Percentiles rank a stretch among this genome's conserved stretches.
Conservation (phyloP, 2,797 vertebrate genomes). For the Zalophus californianus region DNA sequence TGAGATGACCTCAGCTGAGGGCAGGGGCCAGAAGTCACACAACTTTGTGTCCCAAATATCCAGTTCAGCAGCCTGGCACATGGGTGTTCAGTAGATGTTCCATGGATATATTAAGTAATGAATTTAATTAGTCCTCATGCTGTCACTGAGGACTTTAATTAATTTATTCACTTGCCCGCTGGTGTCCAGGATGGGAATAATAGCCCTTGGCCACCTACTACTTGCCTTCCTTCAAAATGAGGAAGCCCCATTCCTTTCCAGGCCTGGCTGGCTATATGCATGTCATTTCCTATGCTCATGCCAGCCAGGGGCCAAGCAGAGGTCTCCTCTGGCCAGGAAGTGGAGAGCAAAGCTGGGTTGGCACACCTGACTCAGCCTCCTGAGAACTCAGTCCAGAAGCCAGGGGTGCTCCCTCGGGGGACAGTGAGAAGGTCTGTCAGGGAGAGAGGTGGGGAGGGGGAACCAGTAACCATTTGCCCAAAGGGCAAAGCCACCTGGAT, state of each 20-base stretch:
- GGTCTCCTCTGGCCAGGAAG: background rate
- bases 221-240: background rate
- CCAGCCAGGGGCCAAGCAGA: background rate
- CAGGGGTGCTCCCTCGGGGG: background rate
- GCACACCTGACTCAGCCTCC: background rate
- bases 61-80: background rate
- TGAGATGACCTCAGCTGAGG: background rate
- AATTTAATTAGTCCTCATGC: background rate
- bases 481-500: background rate
- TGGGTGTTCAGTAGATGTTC: background rate
- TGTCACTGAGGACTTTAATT: background rate
- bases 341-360: background rate
- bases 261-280: background rate
- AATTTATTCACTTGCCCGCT: background rate
- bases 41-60: background rate
- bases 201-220: background rate
- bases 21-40: background rate
- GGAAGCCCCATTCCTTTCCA: background rate
- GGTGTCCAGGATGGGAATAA: background rate
- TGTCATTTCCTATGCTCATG: background rate
- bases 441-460: background rate
- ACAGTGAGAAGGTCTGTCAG: background rate
- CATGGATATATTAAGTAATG: background rate
- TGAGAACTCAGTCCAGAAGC: background rate
- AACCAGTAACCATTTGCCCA: background rate